Conservation (phyloP, 2,113 vertebrate species). For the Elgaria multicarinata region DNA sequence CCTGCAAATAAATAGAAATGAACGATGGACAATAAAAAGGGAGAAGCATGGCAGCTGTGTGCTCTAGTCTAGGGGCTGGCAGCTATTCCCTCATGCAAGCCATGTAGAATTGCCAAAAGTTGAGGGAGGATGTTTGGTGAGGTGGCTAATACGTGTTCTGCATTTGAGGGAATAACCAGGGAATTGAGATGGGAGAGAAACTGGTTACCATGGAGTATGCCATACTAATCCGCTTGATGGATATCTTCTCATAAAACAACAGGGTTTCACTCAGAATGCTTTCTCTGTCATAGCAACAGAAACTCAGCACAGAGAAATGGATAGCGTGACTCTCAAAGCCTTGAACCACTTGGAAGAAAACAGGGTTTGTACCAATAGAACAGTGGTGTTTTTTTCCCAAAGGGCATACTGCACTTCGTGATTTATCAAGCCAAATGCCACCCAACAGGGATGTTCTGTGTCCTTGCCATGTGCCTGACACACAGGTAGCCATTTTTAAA, state of each 20-base stretch:
- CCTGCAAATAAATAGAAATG: conserved; percentile 50
- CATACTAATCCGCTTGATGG: rapidly evolving
- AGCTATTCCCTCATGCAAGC: conserved; percentile 32
- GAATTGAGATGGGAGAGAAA: background rate
- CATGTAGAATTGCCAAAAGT: conserved; percentile 11
- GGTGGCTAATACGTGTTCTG: background rate
- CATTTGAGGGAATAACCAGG: background rate
- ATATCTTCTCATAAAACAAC: conserved; percentile 9
- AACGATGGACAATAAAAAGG: conserved; percentile 25
- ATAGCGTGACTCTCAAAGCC: background rate
- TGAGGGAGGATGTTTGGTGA: conserved; percentile 21
- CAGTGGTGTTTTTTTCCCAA: background rate
- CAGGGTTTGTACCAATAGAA: background rate
- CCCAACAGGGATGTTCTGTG: background rate
- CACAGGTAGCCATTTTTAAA: background rate
- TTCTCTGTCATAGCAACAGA: conserved; percentile 11
- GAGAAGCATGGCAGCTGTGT: conserved; percentile 49
- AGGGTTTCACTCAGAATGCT: background rate
- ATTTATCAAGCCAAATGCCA: background rate
- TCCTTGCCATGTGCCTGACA: background rate
- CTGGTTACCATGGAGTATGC: conserved; percentile 18
- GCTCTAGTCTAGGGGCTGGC: conserved; percentile 1
- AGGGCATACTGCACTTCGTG: background rate
- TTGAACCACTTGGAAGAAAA: background rate
- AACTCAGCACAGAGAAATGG: background rate